phyloP scores from a whole-genome alignment of 2,888 invertebrate species.

The Tridacna crocea region DNA sequence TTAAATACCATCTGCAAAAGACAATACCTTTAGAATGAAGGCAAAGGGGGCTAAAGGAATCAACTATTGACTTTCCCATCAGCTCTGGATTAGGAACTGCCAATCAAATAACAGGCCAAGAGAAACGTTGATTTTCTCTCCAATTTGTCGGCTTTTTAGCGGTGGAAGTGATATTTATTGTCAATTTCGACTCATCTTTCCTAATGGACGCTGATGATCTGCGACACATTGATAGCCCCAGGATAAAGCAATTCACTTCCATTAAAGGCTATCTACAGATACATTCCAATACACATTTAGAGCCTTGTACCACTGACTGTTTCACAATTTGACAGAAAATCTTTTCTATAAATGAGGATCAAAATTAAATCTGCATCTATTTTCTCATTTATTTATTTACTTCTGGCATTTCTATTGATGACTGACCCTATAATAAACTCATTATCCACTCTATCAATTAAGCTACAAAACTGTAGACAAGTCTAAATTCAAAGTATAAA shows the following conservation, averaged over 20 bases:
- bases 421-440: no score
- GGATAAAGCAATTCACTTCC: background rate
- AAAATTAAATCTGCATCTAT: constrained; percentile 14
- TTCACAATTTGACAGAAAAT: background rate
- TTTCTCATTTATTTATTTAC: background rate
- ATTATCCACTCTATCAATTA: no score
- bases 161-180: constrained; percentile 6
- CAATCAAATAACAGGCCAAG: constrained; percentile 11
- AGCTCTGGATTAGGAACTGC: background rate
- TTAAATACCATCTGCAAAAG: no score
- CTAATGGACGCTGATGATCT: constrained; percentile 21
- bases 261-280: no score
- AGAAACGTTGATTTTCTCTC: background rate
- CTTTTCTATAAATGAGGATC: background rate
- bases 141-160: background rate
- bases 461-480: no score
- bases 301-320: no score
- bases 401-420: no score
- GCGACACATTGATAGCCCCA: constrained; percentile 6
- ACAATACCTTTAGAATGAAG: no score
- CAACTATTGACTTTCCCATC: no score
- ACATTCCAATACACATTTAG: no score
- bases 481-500: no score
- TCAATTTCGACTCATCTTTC: constrained; percentile 12
- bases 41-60: no score